Base-by-base conservation (phyloP, 2,113 vertebrate species). In the Puma concolor region DNA sequence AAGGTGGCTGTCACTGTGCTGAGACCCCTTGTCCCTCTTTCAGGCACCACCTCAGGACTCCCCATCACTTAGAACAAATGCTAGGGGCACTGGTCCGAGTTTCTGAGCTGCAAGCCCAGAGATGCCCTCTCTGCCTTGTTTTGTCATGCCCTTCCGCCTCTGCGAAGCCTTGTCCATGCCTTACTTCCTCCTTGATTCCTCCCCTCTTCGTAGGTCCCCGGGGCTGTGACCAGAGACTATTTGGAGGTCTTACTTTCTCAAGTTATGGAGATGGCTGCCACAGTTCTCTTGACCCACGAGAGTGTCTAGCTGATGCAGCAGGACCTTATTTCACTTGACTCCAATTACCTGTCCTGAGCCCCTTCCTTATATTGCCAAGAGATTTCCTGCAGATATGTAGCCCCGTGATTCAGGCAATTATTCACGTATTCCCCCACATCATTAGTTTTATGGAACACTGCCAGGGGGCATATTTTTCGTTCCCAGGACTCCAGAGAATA, bases 361-460 rank as follows among this genome's bases (percentile, higher is more conserved):
- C 95, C 95, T 97, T 97, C 88, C 93, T 94, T 85, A 82, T 97
- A 98, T 97, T 96, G 97, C 97, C 96, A 96, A 95, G 98, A 98
- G 98, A 97, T 85, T 97, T 98, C 94, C 84, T 95, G 92, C 94
- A 97, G 98, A 98, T 94, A 97, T 14, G 94, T 74, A 97, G 97
- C 93, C 96, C 60, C 0, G 41, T 5, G 38, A 97, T 98, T 94
- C 98, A 97, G 94, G 96, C 97, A 98, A 97, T 98, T 98, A 98
- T 98, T 98, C 98, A 98, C 92, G 36, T 97, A 98, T 98, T 98
- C 98, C 97, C 97, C 97, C 96, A 98, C 96, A 98, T 98, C 98
- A 98, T 98, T 98, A 98, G 97, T 98, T 98, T 98, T 98, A 97
- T 98, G 96, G 98, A 97, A 98, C 98, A 98, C 97, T 98, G 98